Evolutionary conservation across 1,140 invertebrate species (phyloP), one percentile per base, ranked within the genome.

Genomic region (Spodoptera frugiperda): DNA sequence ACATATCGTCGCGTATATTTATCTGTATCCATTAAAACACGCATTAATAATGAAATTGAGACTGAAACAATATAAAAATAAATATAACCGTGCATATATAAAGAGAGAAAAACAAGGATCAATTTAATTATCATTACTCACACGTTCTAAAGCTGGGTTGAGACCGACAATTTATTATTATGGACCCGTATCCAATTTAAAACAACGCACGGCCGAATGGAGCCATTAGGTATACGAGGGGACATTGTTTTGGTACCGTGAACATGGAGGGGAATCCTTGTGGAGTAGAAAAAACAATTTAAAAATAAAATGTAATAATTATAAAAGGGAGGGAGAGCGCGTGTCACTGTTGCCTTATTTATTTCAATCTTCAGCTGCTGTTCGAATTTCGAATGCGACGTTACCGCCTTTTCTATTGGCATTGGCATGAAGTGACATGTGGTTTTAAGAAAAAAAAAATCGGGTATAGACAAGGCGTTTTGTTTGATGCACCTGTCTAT

Each of bases 251-350:
- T 89, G 77, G 79, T 84, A 89, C 79, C 77, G 76, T 82, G 83
- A 88, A 88, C 84, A 89, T 83, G 83, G 84, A 88, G 86, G 90
- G 91, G 90, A 90, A 89, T 89, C 80, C 85, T 88, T 85, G 86
- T 87, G 87, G 85, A 88, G 83, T 59, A 89, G 89, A 93, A 93
- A 93, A 93, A 93, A 93, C 90, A 91, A 91, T 93, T 93, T 92
- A 93, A 93, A 93, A 93, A 93, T 93, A 93, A 93, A 93, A 93
- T 93, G 90, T 88, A 93, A 90, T 93, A 93, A 92, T 93, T 92
- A 91, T 90, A 89, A 91, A 91, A 89, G 89, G 88, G 88, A 91
- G 89, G 87, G 89, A 78, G 76, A 84, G 87, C 91, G 87, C 92
- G 92, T 92, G 91, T 89, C 90, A 83, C 82, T 86, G 81, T 82